Evolutionary conservation across 2,888 invertebrate genomes (phyloP).

Genomic region (Cephus pygmeus): DNA sequence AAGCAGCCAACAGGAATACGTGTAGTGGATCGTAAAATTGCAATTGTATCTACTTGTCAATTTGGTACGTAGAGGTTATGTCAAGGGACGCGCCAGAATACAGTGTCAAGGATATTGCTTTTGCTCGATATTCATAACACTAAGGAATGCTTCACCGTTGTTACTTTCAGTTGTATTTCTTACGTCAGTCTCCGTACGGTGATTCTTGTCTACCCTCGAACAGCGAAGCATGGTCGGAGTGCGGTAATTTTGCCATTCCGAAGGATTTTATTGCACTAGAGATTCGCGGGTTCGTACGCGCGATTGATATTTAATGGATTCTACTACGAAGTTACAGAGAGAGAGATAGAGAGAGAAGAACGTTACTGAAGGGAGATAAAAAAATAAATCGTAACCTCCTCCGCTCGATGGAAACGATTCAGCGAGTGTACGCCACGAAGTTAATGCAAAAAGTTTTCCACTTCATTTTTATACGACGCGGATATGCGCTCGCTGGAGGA

Average conservation of each 20-base stretch:
- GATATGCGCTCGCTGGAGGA: neutral
- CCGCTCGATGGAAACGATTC: neutral
- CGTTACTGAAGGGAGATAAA: neutral
- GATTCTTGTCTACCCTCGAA: neutral
- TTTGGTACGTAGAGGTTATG: neutral
- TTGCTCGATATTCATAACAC: neutral
- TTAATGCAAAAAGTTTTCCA: neutral
- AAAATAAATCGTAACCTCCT: neutral
- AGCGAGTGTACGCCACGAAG: neutral
- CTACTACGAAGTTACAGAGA: neutral
- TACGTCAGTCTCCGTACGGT: neutral
- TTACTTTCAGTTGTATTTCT: neutral
- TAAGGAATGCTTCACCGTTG: neutral
- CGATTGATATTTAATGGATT: neutral
- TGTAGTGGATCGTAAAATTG: neutral
- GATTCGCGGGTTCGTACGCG: neutral
- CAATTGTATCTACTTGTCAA: neutral
- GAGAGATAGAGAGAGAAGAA: neutral
- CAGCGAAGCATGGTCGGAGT: neutral
- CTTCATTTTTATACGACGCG: neutral
- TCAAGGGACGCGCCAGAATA: neutral
- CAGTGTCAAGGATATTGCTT: neutral
- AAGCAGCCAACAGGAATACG: neutral
- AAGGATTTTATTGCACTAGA: neutral
- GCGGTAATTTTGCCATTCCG: neutral